phyloP scores from a whole-genome alignment of 2,888 invertebrate genomes.

The Rhorus exstirpatorius region DNA sequence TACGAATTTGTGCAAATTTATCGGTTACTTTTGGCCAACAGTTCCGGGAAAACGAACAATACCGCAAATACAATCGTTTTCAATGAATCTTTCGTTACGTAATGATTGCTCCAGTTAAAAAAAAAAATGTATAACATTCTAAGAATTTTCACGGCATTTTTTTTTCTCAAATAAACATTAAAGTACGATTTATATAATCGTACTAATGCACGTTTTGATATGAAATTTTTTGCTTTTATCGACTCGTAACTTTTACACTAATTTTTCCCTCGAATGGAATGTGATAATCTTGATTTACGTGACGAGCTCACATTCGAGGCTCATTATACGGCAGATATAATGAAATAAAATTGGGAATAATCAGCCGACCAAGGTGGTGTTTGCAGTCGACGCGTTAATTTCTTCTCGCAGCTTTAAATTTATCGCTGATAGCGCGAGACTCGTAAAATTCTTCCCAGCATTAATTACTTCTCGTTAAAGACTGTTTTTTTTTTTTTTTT shows the following conservation, averaged over 20 bases:
- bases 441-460: slow-evolving; percentile 32
- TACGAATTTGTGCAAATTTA: slow-evolving; percentile 23
- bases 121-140: not conserved
- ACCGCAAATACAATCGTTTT: slow-evolving; percentile 10
- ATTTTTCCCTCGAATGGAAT: slow-evolving; percentile 48
- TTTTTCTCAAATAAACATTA: not conserved
- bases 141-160: not conserved
- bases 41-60: slow-evolving; percentile 33
- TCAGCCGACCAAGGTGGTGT: slow-evolving; percentile 14
- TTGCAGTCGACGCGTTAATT: slow-evolving; percentile 13
- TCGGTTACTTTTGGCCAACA: slow-evolving; percentile 34
- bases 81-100: not conserved
- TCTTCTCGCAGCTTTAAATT: slow-evolving; percentile 26
- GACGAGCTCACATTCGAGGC: slow-evolving; percentile 68
- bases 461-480: slow-evolving; percentile 16
- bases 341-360: slow-evolving; percentile 59
- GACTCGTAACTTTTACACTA: slow-evolving; percentile 71
- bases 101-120: not conserved
- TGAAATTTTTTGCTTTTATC: slow-evolving; percentile 62
- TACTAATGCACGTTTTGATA: not conserved
- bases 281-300: slow-evolving; percentile 71
- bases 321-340: slow-evolving; percentile 63
- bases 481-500: not conserved
- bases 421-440: slow-evolving; percentile 29
- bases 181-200: not conserved